Percentiles rank a stretch among this genome's conserved stretches.
phyloP scores from a whole-genome alignment of 2,888 invertebrate species.

The Drosophila monieri region DNA sequence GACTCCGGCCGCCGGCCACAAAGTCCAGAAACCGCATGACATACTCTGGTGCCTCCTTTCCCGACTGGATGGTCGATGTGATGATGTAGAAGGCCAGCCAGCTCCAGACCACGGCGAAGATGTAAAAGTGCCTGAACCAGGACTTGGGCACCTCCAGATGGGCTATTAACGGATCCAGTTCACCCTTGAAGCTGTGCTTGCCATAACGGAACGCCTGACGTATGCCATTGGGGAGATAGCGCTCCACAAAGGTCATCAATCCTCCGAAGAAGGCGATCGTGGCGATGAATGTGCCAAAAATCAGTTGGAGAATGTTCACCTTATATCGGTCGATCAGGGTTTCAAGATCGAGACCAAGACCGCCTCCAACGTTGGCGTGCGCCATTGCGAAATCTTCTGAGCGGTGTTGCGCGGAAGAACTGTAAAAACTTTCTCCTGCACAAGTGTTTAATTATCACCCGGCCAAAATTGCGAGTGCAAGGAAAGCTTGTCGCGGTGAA shows the following conservation, averaged over 20 bases:
- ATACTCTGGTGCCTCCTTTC: conserved; percentile 84
- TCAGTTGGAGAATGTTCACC: conserved; percentile 76
- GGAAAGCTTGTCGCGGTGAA: neutral
- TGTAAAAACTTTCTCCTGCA: conserved; percentile 11
- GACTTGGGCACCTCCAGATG: conserved; percentile 90
- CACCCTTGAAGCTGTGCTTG: conserved; percentile 87
- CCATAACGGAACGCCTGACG: conserved; percentile 89
- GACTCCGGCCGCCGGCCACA: conserved; percentile 82
- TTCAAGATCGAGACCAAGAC: conserved; percentile 7
- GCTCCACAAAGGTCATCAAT: conserved; percentile 87
- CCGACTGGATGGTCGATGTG: conserved; percentile 77
- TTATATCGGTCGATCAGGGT: conserved; percentile 62
- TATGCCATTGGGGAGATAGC: conserved; percentile 87
- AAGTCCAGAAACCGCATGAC: conserved; percentile 81
- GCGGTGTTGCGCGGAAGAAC: conserved; percentile 16
- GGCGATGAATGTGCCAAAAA: conserved; percentile 79
- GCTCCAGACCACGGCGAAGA: conserved; percentile 87
- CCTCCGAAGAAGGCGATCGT: conserved; percentile 86
- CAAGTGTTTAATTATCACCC: conserved; percentile 5
- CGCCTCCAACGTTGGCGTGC: conserved; percentile 23
- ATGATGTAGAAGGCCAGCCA: conserved; percentile 70
- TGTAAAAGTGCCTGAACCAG: conserved; percentile 92
- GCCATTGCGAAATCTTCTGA: conserved; percentile 20
- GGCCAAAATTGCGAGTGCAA: neutral
- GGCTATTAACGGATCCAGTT: conserved; percentile 79